A percentile compares a stretch with the other conserved stretches of the same genome.
phyloP scores from a whole-genome alignment of 2,888 invertebrate genomes.

The Vandiemenella viatica region DNA sequence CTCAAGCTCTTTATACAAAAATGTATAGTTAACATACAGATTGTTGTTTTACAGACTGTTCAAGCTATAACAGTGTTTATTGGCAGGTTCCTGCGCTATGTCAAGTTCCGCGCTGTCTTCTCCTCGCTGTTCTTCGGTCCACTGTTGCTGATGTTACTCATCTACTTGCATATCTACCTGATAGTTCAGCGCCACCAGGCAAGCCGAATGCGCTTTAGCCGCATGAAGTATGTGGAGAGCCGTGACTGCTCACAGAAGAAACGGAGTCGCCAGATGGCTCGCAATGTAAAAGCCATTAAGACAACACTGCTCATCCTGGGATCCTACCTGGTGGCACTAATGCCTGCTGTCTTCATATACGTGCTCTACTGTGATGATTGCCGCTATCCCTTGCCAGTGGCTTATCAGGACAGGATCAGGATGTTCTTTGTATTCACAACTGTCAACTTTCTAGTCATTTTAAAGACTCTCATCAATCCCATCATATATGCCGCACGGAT shows the following conservation, averaged over 20 bases:
- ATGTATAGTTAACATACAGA: too few species aligned
- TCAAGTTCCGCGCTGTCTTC: constrained; percentile 35
- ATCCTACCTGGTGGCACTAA: constrained; percentile 39
- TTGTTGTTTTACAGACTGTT: too few species aligned
- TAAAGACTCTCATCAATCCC: constrained; percentile 46
- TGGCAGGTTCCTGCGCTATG: constrained; percentile 28
- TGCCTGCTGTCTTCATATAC: constrained; percentile 41
- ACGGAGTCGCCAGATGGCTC: constrained; percentile 4
- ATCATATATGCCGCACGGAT: constrained; percentile 50
- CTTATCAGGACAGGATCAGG: constrained; percentile 10
- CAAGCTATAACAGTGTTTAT: too few species aligned
- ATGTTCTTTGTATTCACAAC: constrained; percentile 24
- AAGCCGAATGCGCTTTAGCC: constrained; percentile 29
- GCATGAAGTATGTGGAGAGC: constrained; percentile 14
- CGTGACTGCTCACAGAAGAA: neutral
- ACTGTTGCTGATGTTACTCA: constrained; percentile 39
- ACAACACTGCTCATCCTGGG: constrained; percentile 48
- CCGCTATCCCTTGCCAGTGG: constrained; percentile 20
- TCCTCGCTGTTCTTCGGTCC: constrained; percentile 40
- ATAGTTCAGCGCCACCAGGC: constrained; percentile 39
- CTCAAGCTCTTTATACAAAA: too few species aligned
- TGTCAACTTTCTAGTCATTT: constrained; percentile 39
- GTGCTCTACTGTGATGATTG: constrained; percentile 39
- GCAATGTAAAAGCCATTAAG: constrained; percentile 35
- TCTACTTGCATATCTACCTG: constrained; percentile 42